These are phyloP conservation scores for Papilio machaon DNA, from an alignment of 1,140 invertebrate genomes.

Conservation along the genomic window DNA sequence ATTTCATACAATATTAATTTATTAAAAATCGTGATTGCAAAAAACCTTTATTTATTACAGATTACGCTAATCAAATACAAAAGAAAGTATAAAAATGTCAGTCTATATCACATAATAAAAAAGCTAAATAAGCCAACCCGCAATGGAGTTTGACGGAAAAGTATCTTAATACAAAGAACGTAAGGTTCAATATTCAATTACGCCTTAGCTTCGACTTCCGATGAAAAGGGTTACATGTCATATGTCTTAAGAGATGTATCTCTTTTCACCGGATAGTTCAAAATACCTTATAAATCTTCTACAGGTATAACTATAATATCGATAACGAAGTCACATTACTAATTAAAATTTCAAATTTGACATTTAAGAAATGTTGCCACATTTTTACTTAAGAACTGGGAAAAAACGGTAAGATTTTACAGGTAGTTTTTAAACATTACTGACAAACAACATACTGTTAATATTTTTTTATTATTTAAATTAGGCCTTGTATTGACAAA, in stretches of 20 bases:
- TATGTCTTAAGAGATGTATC: background rate
- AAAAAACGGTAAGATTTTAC: background rate
- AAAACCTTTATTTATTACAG: conserved; percentile 31
- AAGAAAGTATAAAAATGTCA: conserved; percentile 35
- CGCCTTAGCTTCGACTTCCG: background rate
- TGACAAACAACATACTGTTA: too few relatives aligned
- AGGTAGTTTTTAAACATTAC: too few relatives aligned
- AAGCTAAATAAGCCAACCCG: conserved; percentile 19
- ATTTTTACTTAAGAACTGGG: background rate
- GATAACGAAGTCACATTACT: background rate
- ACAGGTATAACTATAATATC: background rate
- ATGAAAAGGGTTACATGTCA: background rate
- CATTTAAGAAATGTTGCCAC: background rate
- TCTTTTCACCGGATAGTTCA: background rate
- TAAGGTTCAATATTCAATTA: background rate
- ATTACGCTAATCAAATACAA: conserved; percentile 33
- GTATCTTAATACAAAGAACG: background rate
- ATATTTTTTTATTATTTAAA: background rate
- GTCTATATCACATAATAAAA: conserved; percentile 40
- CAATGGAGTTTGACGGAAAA: background rate
- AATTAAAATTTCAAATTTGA: background rate
- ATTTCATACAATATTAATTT: conserved; percentile 31
- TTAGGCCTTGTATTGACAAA: background rate
- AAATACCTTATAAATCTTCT: background rate
- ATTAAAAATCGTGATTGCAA: conserved; percentile 38